Evolutionary conservation across 2,888 invertebrate species (phyloP).

Genomic region (Strigamia transsilvanica): DNA sequence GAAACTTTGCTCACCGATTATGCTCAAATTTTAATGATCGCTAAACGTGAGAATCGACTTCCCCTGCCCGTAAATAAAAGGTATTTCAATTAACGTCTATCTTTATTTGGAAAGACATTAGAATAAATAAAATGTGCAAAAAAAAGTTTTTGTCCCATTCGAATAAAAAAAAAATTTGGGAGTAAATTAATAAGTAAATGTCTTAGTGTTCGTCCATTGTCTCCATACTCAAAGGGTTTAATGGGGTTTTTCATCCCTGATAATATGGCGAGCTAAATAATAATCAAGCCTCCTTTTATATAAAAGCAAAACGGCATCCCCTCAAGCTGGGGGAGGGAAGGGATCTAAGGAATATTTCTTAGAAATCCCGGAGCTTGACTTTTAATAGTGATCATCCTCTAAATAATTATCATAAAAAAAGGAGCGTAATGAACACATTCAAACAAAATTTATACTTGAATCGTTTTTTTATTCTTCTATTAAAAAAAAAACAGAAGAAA

Average conservation of each 20-base stretch:
- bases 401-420: constrained; percentile 43
- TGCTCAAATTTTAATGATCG: constrained; percentile 16
- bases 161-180: not conserved
- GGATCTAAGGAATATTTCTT: constrained; percentile 18
- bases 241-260: constrained; percentile 46
- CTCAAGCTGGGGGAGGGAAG: constrained; percentile 47
- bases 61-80: constrained; percentile 7
- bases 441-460: constrained; percentile 33
- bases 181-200: constrained; percentile 22
- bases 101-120: not conserved
- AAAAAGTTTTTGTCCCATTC: not conserved
- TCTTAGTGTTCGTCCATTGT: constrained; percentile 34
- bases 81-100: constrained; percentile 42
- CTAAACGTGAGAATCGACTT: constrained; percentile 19
- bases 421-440: constrained; percentile 39
- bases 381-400: constrained; percentile 48
- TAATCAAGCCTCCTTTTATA: constrained; percentile 46
- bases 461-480: not conserved
- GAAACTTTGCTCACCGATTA: constrained; percentile 15
- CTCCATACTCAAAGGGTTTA: constrained; percentile 42
- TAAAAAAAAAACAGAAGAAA: not conserved
- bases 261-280: constrained; percentile 49
- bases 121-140: not conserved
- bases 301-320: constrained; percentile 46
- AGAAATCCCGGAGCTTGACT: constrained; percentile 46